Conservation (phyloP, 2,113 vertebrate species). For the Etheostoma spectabile region DNA sequence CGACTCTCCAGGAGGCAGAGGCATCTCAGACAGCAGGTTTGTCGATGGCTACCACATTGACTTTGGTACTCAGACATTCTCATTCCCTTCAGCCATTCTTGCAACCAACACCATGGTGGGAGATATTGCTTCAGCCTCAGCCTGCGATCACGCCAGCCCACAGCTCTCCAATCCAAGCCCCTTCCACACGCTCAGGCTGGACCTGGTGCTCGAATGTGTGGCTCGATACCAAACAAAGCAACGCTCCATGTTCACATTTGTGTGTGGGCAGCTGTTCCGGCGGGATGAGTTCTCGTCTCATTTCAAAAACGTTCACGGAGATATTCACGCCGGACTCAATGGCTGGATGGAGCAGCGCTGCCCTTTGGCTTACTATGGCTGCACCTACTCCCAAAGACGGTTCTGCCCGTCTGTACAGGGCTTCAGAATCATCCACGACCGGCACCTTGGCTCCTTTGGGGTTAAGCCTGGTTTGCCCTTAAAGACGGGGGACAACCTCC, state of each 20-base stretch:
- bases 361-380: conserved; percentile 97
- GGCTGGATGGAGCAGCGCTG: conserved; percentile 99
- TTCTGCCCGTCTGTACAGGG: conserved; percentile 97
- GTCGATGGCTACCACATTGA: conserved; percentile 94
- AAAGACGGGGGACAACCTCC: conserved; percentile 79
- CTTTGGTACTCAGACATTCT: conserved; percentile 98
- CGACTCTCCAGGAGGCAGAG: conserved; percentile 94
- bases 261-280: conserved; percentile 97
- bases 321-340: conserved; percentile 98
- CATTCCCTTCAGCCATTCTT: conserved; percentile 96
- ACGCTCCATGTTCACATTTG: conserved; percentile 99
- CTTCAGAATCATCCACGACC: conserved; percentile 95
- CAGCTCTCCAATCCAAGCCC: conserved; percentile 99
- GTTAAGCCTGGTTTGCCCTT: conserved; percentile 89
- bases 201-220: conserved; percentile 97
- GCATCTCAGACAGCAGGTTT: conserved; percentile 96
- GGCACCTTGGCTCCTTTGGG: conserved; percentile 95
- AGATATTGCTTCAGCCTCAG: conserved; percentile 97
- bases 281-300: conserved; percentile 98
- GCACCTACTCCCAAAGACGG: conserved; percentile 96
- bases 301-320: conserved; percentile 99
- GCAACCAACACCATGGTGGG: conserved; percentile 99
- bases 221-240: conserved; percentile 98
- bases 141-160: conserved; percentile 98
- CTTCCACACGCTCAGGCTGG: conserved; percentile 97